Evolutionary conservation across 2,888 invertebrate species (phyloP), one percentile per base, ranked within the genome.

Genomic region (Criorhina ranunculi): DNA sequence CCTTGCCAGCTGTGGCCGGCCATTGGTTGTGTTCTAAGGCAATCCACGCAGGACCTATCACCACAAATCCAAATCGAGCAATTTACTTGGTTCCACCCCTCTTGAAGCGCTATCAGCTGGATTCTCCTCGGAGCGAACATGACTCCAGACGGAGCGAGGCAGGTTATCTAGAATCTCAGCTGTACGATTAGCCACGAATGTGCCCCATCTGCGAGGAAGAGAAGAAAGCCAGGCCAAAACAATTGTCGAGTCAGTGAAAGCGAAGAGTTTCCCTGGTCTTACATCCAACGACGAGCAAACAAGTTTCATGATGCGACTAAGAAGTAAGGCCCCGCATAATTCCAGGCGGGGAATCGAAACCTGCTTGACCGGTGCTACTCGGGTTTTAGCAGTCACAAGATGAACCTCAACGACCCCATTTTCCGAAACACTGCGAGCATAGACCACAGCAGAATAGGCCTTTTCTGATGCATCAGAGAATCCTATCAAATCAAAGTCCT

Each of bases 161-260:
- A 70, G 29, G 0, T 17, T 37, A 1, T 85, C 64, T 5, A 83
- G 37, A 12, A 87, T 87, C 33, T 81, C 62, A 12, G 81, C 24
- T 7, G 87, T 86, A 2, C 87, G 78, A 44, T 86, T 87, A 5
- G 81, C 86, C 5, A 88, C 86, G 40, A 88, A 88, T 0, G 88
- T 88, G 53, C 87, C 87, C 87, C 87, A 89, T n/a, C 57, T 83
- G 4, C 75, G 55, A n/a, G n/a, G n/a, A n/a, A n/a, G n/a, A n/a
- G n/a, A n/a, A n/a, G n/a, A n/a, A n/a, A n/a, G n/a, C n/a, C 3
- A 87, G 72, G 6, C 81, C 53, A n/a, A 88, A 42, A 86, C 87
- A 5, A 88, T 59, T n/a, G 29, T 44, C 1, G 80, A 79, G 19
- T 86, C 79, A 4, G 49, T 67, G 67, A 83, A 85, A 12, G 72